These are phyloP conservation scores for Nylanderia fulva DNA, from an alignment of 1,140 invertebrate genomes.

Conservation along the genomic window DNA sequence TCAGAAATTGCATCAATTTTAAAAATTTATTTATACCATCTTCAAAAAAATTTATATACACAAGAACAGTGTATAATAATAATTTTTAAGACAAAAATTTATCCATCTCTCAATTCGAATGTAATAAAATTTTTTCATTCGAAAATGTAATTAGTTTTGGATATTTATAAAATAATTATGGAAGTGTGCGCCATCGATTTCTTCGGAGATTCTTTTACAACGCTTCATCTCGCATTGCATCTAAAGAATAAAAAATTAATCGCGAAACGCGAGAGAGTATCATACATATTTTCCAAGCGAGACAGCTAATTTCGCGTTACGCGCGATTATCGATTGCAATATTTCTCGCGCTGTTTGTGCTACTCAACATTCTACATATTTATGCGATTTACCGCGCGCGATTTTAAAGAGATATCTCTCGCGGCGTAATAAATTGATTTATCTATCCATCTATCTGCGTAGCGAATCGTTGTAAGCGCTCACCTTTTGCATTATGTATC, in stretches of 20 bases:
- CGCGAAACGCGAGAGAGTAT: neutral
- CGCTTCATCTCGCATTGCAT: neutral
- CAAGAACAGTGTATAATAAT: neutral
- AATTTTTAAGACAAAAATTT: neutral
- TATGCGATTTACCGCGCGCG: constrained; percentile 35
- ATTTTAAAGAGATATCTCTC: constrained; percentile 49
- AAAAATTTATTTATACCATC: neutral
- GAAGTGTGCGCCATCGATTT: neutral
- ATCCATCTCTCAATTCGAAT: too few relatives aligned
- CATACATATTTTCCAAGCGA: neutral
- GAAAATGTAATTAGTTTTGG: neutral
- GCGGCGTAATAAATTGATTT: constrained; percentile 60
- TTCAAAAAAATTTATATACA: constrained; percentile 1
- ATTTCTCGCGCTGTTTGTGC: constrained; percentile 31
- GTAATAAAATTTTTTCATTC: too few relatives aligned
- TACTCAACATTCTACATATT: constrained; percentile 56
- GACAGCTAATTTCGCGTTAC: constrained; percentile 34
- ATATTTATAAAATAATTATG: constrained; percentile 4
- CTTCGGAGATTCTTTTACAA: neutral
- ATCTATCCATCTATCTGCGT: constrained; percentile 57
- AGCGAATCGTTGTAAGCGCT: constrained; percentile 42
- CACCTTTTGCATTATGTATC: constrained; percentile 62
- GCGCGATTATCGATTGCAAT: constrained; percentile 47
- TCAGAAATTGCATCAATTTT: neutral
- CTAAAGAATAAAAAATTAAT: neutral